These are phyloP conservation scores for Villa cingulata DNA, from an alignment of 2,888 invertebrate species.

Conservation along the genomic window DNA sequence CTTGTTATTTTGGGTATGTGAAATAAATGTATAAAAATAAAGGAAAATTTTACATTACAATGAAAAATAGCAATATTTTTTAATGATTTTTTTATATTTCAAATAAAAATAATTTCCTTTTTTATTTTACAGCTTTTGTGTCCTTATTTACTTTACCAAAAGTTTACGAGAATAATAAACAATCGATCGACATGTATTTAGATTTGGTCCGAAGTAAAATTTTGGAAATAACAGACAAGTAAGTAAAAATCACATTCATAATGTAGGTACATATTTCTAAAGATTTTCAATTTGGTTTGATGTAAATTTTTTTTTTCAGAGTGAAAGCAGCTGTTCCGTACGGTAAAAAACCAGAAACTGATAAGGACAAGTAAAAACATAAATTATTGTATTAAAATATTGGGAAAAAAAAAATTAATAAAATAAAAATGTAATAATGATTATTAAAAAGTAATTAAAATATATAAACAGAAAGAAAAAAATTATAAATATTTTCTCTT, in stretches of 20 bases:
- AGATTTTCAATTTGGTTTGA: background rate
- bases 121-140: slow-evolving; percentile 61
- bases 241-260: slow-evolving; percentile 30
- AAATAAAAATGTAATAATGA: no score
- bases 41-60: background rate
- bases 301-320: slow-evolving; percentile 39
- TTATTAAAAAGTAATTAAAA: no score
- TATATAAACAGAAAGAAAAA: no score
- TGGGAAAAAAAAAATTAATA: no score
- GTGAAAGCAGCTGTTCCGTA: slow-evolving; percentile 79
- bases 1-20: slow-evolving; percentile 82
- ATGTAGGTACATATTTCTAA: background rate
- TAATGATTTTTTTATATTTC: background rate
- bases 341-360: slow-evolving; percentile 72
- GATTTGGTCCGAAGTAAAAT: slow-evolving; percentile 77
- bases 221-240: slow-evolving; percentile 82
- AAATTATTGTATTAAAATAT: no score
- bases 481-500: no score
- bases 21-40: background rate
- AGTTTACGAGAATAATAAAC: slow-evolving; percentile 89
- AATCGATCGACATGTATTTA: slow-evolving; percentile 82
- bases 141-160: slow-evolving; percentile 91
- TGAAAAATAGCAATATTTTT: background rate
- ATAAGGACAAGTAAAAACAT: slow-evolving; percentile 62
- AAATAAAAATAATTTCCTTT: no score